A percentile compares a stretch with the other conserved stretches of the same genome.
Conservation (phyloP, 2,888 invertebrate genomes). For the Rosalia funebris region DNA sequence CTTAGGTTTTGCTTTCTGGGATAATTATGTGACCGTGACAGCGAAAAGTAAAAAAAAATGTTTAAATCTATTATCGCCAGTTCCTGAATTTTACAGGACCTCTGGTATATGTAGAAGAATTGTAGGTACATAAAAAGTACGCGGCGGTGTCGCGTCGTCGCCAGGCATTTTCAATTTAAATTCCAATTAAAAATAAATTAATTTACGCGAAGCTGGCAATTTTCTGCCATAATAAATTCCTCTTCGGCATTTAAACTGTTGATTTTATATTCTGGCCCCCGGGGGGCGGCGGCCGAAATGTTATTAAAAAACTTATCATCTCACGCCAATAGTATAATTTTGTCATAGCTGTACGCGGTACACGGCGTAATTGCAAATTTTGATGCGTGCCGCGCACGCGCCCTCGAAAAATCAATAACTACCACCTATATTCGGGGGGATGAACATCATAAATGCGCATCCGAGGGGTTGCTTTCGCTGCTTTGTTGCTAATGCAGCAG, state of each 20-base stretch:
- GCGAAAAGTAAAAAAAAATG: too few relatives aligned
- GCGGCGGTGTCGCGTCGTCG: neutral
- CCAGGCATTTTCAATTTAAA: conserved; percentile 30
- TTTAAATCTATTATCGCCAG: too few relatives aligned
- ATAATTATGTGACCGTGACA: too few relatives aligned
- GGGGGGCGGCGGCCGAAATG: conserved; percentile 38
- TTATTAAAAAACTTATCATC: conserved; percentile 54
- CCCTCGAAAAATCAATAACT: conserved; percentile 55
- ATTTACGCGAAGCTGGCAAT: conserved; percentile 28
- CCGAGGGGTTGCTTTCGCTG: conserved; percentile 29
- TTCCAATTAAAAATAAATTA: conserved; percentile 39
- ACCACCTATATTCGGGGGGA: conserved; percentile 53
- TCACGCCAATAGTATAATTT: conserved; percentile 58
- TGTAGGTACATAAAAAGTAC: too few relatives aligned
- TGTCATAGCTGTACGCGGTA: conserved; percentile 61
- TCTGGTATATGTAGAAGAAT: too few relatives aligned
- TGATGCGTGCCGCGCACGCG: conserved; percentile 52
- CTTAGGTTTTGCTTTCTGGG: too few relatives aligned
- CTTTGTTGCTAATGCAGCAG: conserved; percentile 44
- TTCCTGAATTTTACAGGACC: too few relatives aligned
- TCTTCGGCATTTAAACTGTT: conserved; percentile 12
- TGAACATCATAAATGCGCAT: conserved; percentile 44
- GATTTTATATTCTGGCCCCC: conserved; percentile 17
- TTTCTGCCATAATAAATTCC: conserved; percentile 37
- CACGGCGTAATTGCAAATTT: conserved; percentile 62